Percentiles rank a stretch among this genome's conserved stretches.
These are phyloP conservation scores for Aspiorhynchus laticeps DNA, from an alignment of 2,113 vertebrate species.

Conservation along the genomic window DNA sequence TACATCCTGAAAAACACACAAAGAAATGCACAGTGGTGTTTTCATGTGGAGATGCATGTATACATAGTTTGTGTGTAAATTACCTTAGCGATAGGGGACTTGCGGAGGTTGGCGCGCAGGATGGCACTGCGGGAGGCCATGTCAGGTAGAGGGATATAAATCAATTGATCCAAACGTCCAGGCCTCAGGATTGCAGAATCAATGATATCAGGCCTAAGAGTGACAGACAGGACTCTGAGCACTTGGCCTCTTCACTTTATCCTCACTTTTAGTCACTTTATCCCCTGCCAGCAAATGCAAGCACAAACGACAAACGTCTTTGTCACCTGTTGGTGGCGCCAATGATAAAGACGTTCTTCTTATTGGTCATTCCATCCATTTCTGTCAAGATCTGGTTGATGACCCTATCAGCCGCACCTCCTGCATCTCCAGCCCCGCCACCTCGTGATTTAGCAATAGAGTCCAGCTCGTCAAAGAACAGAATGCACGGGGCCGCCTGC, in stretches of 20 bases:
- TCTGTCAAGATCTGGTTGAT: constrained; percentile 69
- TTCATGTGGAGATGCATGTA: background rate
- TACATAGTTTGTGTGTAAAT: background rate
- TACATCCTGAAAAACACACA: constrained; percentile 55
- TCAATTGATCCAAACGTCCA: constrained; percentile 64
- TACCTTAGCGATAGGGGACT: constrained; percentile 63
- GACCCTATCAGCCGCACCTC: constrained; percentile 63
- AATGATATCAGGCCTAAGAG: constrained; percentile 62
- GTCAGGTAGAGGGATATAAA: constrained; percentile 68
- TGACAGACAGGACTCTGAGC: background rate
- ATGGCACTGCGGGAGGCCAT: constrained; percentile 58
- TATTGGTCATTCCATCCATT: constrained; percentile 68
- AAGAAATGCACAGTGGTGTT: background rate
- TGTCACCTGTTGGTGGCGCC: constrained; percentile 58
- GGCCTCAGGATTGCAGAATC: constrained; percentile 65
- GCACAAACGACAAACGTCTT: background rate
- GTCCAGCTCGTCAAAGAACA: constrained; percentile 69
- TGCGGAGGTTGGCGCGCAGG: constrained; percentile 65
- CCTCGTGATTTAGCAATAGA: constrained; percentile 66
- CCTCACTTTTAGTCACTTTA: background rate
- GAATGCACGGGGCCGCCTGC: constrained; percentile 65
- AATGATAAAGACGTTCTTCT: constrained; percentile 69
- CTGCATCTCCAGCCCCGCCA: constrained; percentile 62
- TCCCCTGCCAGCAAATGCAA: background rate
- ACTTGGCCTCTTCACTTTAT: background rate